Conservation (phyloP, 2,113 vertebrate species). For the Mirounga angustirostris region DNA sequence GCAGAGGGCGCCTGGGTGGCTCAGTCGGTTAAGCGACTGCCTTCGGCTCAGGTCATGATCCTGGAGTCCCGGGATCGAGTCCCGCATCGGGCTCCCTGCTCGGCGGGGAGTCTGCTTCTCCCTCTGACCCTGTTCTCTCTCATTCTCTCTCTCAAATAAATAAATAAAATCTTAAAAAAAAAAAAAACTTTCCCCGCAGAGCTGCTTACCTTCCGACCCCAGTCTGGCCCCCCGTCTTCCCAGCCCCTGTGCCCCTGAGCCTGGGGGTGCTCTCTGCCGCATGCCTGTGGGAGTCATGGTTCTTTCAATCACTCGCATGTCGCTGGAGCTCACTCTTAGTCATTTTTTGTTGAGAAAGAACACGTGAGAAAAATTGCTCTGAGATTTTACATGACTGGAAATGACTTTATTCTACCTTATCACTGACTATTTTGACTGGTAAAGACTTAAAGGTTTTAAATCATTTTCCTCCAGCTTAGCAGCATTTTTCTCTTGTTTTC, state of each 20-base stretch:
- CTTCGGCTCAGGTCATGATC: no score
- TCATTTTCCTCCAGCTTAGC: not conserved
- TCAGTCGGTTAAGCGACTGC: no score
- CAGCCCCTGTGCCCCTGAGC: not conserved
- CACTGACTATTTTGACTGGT: not conserved
- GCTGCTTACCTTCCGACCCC: not conserved
- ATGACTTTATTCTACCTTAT: not conserved
- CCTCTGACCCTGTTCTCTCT: no score
- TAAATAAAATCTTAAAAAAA: no score
- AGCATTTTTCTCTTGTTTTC: not conserved
- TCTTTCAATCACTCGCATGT: not conserved
- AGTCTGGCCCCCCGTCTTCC: rapidly evolving
- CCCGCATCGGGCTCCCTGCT: no score
- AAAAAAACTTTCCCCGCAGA: not conserved
- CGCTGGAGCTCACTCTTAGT: not conserved
- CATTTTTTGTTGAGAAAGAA: not conserved
- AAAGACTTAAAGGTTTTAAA: not conserved
- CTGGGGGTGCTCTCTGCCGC: not conserved
- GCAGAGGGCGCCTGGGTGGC: no score
- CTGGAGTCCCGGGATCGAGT: no score
- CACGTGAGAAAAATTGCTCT: not conserved
- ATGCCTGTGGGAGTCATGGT: not conserved
- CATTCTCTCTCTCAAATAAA: no score
- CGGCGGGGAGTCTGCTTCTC: no score
- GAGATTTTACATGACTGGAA: not conserved